Evolutionary conservation across 2,888 invertebrate genomes (phyloP), one percentile per base, ranked within the genome.

Genomic region (Pristionchus fissidentatus): DNA sequence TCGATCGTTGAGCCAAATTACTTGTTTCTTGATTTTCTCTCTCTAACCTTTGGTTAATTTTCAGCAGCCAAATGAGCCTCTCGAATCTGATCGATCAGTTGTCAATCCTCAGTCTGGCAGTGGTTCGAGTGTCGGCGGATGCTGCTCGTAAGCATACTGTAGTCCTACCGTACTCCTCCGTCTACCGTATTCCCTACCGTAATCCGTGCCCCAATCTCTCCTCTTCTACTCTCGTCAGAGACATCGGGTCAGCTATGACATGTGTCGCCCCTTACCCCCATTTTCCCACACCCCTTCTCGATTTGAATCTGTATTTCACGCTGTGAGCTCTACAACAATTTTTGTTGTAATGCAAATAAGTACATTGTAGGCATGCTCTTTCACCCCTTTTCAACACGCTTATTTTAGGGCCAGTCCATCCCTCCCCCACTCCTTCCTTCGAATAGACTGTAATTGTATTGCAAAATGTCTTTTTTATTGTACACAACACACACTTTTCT

Each of bases 31-130:
- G n/a, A 60, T 60, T 26, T 15, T 15, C 8, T 60, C n/a, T n/a
- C 8, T 10, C 26, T 26, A n/a, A 15, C 26, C 38, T 15, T 41
- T 38, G 3, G 41, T n/a, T 29, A 29, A 41, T 73, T 79, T 79
- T 35, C 79, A 88, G 87, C 87, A 86, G 86, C 87, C 88, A 0
- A 85, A 84, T 22, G 85, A 86, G 38, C 82, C 86, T 29, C 85
- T 85, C 8, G 88, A 88, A 35, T 84, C 86, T 29, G 81, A 83
- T 32, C 83, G 84, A 13, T 86, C 85, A 62, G 85, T 85, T 0
- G 85, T 87, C 19, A 62, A 81, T 62, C 81, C 81, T 5, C 29
- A 60, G 29, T 19, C 43, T 3, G 46, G 81, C 60, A n/a, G 43
- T 15, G 29, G 46, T 13, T n/a, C 60, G n/a, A 10, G 32, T n/a